A percentile compares a stretch with the other conserved stretches of the same genome.
Evolutionary conservation across 2,888 invertebrate genomes (phyloP).

Genomic region (Trachelus stipa): DNA sequence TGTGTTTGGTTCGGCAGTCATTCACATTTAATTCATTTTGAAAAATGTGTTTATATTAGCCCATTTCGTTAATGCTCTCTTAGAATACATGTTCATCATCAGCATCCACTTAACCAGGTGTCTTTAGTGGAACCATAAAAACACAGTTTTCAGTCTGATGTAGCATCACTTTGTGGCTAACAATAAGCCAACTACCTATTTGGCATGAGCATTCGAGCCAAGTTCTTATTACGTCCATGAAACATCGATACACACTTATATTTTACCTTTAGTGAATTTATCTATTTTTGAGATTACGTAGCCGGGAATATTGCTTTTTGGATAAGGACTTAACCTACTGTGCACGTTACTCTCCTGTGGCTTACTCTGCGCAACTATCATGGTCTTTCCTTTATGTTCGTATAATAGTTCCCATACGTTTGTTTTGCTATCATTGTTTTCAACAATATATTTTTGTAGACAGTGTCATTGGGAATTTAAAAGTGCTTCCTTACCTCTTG

Average conservation of each 20-base stretch:
- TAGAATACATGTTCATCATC: not conserved
- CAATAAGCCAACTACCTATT: not conserved
- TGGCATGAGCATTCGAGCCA: conserved; percentile 10
- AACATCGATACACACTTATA: not conserved
- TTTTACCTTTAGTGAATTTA: not conserved
- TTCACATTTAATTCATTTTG: conserved; percentile 15
- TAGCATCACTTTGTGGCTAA: not conserved
- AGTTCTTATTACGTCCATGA: not conserved
- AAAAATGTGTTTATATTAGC: not conserved
- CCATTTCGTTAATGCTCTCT: not conserved
- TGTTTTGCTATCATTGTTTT: not conserved
- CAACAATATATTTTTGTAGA: not conserved
- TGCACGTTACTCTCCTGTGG: not conserved
- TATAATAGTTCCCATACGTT: not conserved
- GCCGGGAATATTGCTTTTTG: not conserved
- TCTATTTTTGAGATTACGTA: not conserved
- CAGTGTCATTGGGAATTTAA: not conserved
- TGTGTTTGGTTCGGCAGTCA: conserved; percentile 8
- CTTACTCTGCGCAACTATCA: not conserved
- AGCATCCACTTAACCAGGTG: not conserved
- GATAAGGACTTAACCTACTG: not conserved
- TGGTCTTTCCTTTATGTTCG: not conserved
- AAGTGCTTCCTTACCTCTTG: not conserved
- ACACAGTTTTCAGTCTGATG: not conserved
- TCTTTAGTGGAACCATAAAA: not conserved